A percentile compares a stretch with the other conserved stretches of the same genome.
These are phyloP conservation scores for Drosophila merina DNA, from an alignment of 2,888 invertebrate genomes.

Conservation along the genomic window DNA sequence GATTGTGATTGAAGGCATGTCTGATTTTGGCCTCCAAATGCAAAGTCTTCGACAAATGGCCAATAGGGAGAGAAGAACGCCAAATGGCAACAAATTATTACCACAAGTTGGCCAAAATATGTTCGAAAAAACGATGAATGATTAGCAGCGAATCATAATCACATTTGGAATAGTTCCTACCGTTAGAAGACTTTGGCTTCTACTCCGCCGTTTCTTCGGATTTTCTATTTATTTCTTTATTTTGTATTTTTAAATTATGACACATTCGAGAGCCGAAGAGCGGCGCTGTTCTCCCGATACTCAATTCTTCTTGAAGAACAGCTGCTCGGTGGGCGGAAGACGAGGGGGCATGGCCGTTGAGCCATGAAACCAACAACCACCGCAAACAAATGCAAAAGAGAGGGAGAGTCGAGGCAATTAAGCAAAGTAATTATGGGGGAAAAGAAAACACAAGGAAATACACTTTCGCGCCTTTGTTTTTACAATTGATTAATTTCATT, in stretches of 20 bases:
- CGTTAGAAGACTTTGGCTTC: constrained; percentile 56
- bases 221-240: constrained; percentile 48
- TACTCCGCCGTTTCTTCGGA: background rate
- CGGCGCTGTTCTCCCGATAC: constrained; percentile 21
- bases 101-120: constrained; percentile 6
- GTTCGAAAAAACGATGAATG: constrained; percentile 11
- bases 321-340: constrained; percentile 68
- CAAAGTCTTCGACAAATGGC: constrained; percentile 34
- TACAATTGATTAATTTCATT: constrained; percentile 67
- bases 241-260: constrained; percentile 82
- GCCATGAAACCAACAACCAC: constrained; percentile 53
- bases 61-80: constrained; percentile 3
- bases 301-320: constrained; percentile 43
- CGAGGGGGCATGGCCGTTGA: constrained; percentile 49
- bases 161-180: constrained; percentile 51
- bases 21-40: constrained; percentile 54
- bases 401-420: constrained; percentile 49
- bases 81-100: constrained; percentile 40
- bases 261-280: constrained; percentile 63
- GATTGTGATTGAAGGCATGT: constrained; percentile 53
- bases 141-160: constrained; percentile 56
- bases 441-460: constrained; percentile 57
- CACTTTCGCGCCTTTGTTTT: constrained; percentile 49
- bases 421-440: constrained; percentile 49
- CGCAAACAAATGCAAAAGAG: constrained; percentile 40